phyloP scores from a whole-genome alignment of 1,140 invertebrate genomes.

The Meloidogyne hapla region DNA sequence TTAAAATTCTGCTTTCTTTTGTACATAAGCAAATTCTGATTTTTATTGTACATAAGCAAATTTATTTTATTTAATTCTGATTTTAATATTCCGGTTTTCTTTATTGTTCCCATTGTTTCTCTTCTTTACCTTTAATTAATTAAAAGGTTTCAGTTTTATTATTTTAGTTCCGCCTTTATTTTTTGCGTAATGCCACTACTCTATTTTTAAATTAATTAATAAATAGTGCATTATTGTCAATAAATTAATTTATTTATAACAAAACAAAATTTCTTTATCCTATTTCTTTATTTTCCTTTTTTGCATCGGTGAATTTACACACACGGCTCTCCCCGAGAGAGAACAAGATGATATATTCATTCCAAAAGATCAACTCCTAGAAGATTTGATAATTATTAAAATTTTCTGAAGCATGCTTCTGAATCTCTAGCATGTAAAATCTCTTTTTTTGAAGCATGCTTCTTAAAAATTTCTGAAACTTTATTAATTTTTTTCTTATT shows the following conservation, averaged over 20 bases:
- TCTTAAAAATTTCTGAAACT: too few relatives aligned
- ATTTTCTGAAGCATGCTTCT: too few relatives aligned
- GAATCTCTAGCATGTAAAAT: too few relatives aligned
- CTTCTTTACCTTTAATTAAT: background rate
- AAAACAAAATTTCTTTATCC: too few relatives aligned
- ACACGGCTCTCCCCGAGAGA: background rate
- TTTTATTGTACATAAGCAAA: too few relatives aligned
- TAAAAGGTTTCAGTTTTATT: background rate
- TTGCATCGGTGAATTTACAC: conserved; percentile 1
- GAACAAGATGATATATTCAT: background rate
- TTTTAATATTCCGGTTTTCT: background rate
- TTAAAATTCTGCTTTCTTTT: background rate
- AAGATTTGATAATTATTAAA: background rate
- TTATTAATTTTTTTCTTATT: too few relatives aligned
- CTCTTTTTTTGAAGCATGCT: too few relatives aligned
- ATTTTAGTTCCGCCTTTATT: background rate
- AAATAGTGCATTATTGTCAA: background rate
- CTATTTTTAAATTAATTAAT: background rate
- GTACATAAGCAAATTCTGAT: too few relatives aligned
- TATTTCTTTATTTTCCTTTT: background rate
- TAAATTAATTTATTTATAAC: background rate
- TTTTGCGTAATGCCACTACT: background rate
- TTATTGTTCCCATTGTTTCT: background rate
- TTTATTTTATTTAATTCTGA: background rate
- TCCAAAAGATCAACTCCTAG: background rate